Evolutionary conservation across 2,888 invertebrate species (phyloP).

Genomic region (Apantesis nais): DNA sequence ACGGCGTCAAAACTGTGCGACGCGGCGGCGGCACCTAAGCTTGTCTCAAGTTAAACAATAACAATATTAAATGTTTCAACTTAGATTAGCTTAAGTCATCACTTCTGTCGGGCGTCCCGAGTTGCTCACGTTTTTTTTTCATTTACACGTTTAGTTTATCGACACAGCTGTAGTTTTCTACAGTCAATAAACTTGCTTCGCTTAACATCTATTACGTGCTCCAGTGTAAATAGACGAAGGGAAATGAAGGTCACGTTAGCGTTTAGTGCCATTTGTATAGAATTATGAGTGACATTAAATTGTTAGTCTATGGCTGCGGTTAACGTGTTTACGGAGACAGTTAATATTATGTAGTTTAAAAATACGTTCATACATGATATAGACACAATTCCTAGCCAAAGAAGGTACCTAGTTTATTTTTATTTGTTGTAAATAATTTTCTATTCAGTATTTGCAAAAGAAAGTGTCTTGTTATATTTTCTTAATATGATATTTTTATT

Average conservation of each 20-base stretch:
- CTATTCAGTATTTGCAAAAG: neutral
- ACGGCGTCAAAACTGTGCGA: too few relatives aligned
- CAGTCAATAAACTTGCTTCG: neutral
- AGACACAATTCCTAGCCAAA: neutral
- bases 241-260: neutral
- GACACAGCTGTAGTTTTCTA: neutral
- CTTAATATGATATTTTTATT: neutral
- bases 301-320: neutral
- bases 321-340: neutral
- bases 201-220: neutral
- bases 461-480: too few relatives aligned
- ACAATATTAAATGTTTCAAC: too few relatives aligned
- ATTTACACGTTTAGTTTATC: neutral
- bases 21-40: too few relatives aligned
- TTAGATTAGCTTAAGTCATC: too few relatives aligned
- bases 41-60: too few relatives aligned
- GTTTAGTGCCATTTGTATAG: neutral
- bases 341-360: neutral
- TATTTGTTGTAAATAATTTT: neutral
- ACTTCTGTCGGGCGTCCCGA: too few relatives aligned
- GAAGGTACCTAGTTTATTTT: neutral
- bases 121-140: neutral
- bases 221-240: neutral
- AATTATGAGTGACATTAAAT: slow-evolving; percentile 1
- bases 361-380: neutral